Conservation (phyloP, 1,140 invertebrate genomes). For the Drosophila watanabei region DNA sequence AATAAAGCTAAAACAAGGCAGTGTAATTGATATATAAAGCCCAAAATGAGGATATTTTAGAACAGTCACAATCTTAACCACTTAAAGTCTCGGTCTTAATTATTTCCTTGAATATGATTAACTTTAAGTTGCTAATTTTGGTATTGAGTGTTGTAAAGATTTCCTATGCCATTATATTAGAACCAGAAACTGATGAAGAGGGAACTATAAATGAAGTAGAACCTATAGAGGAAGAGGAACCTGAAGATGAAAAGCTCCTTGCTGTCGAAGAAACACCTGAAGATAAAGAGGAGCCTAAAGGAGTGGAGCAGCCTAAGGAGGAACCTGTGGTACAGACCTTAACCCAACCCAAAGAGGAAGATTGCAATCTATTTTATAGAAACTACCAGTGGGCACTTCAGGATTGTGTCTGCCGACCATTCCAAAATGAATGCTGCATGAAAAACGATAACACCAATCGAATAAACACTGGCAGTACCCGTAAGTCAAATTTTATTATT, state of each 20-base stretch:
- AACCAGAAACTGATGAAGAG: not conserved
- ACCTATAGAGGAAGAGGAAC: not conserved
- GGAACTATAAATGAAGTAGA: not conserved
- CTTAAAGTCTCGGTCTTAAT: not conserved
- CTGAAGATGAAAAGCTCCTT: no score
- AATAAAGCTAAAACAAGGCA: slow-evolving; percentile 9
- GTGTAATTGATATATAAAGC: slow-evolving; percentile 19
- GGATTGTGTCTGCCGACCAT: slow-evolving; percentile 23
- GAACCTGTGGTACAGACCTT: no score
- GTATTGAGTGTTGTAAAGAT: not conserved
- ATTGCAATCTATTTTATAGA: slow-evolving; percentile 16
- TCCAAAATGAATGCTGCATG: slow-evolving; percentile 35
- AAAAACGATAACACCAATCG: slow-evolving; percentile 11
- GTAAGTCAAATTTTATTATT: slow-evolving; percentile 4
- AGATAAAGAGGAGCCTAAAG: not conserved
- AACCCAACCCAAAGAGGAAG: not conserved
- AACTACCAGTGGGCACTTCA: slow-evolving; percentile 23
- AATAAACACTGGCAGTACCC: not conserved
- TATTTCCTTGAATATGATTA: slow-evolving; percentile 1
- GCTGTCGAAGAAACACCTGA: no score
- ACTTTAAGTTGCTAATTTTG: slow-evolving; percentile 7
- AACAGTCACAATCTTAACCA: slow-evolving; percentile 8
- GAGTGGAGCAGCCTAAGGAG: not conserved
- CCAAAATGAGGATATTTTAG: no score
- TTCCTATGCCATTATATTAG: not conserved